Base-by-base conservation (phyloP, 1,140 invertebrate species). In the Pemphigus obesinymphae region DNA sequence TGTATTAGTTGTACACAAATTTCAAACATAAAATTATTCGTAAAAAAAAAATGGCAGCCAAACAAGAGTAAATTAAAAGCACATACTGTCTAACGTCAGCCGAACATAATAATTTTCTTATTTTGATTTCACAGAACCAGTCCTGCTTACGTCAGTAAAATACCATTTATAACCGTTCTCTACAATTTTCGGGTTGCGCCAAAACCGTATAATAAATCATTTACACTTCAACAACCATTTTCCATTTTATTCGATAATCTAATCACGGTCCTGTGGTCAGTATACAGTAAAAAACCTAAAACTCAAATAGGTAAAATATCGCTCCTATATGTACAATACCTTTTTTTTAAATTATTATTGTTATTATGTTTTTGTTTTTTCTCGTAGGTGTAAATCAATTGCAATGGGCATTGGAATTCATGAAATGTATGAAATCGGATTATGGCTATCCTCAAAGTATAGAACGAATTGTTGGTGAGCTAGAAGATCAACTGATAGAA, bases 261-360 rank as follows among this genome's bases (percentile, higher is more conserved):
- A 6, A 80, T 80, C 37, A 43, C 76, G 10, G 76, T 80, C 5
- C 37, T 80, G n/a, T 80, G 76, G 76, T 80, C 76, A 0, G 76
- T 80, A 8, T 80, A 80, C 37, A 15, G 76, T 10, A 80, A 80
- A 45, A 31, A 45, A n/a, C 29, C 53, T 0, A 80, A 43, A 31
- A 45, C 63, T 3, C 55, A 80, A 63, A 63, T 80, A 11, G 76
- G 76, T 63, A 80, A 40, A 5, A 68, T 20, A n/a, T 29, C 55
- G 15, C 55, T 29, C 26, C 26, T 11, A 58, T n/a, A n/a, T n/a
- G 10, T 4, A 23, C 23, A 4, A 29, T 58, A 2, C 8, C n/a
- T 26, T 4, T 15, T 61, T 13, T 31, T 4, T 61, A 13, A 20
- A 23, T 23, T 26, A 31, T 31, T 31, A 31, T 31, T 4, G 15